Conservation (phyloP, 2,113 vertebrate species). For the Puma concolor region DNA sequence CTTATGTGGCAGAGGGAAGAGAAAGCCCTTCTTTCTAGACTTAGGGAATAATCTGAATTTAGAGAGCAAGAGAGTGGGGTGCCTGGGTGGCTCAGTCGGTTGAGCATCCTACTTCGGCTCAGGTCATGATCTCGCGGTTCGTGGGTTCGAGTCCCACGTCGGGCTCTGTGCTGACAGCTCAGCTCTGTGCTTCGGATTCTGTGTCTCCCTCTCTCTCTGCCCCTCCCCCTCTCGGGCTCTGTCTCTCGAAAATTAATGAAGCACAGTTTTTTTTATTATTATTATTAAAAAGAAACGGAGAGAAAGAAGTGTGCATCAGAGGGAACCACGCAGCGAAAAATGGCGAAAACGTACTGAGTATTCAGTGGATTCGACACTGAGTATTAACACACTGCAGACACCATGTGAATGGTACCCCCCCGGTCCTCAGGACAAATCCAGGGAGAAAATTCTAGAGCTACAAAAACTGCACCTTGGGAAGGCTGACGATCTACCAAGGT, state of each 20-base stretch:
- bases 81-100: too few species aligned
- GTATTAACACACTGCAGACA: too few species aligned
- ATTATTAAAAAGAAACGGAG: too few species aligned
- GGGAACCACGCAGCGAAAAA: not conserved
- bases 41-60: not conserved
- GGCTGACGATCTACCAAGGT: not conserved
- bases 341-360: not conserved
- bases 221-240: too few species aligned
- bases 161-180: too few species aligned
- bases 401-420: rapidly evolving
- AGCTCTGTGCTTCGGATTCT: too few species aligned
- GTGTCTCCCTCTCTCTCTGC: too few species aligned
- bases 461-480: not conserved
- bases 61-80: not conserved
- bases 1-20: not conserved
- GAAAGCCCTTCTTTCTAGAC: not conserved
- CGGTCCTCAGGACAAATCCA: not conserved
- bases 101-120: too few species aligned
- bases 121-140: too few species aligned
- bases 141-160: too few species aligned
- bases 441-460: not conserved
- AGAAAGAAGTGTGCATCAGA: not conserved
- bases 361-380: too few species aligned
- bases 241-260: not conserved
- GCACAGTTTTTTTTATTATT: too few species aligned